These are phyloP conservation scores for Poicephalus gulielmi DNA, from an alignment of 2,113 vertebrate genomes.

Conservation along the genomic window DNA sequence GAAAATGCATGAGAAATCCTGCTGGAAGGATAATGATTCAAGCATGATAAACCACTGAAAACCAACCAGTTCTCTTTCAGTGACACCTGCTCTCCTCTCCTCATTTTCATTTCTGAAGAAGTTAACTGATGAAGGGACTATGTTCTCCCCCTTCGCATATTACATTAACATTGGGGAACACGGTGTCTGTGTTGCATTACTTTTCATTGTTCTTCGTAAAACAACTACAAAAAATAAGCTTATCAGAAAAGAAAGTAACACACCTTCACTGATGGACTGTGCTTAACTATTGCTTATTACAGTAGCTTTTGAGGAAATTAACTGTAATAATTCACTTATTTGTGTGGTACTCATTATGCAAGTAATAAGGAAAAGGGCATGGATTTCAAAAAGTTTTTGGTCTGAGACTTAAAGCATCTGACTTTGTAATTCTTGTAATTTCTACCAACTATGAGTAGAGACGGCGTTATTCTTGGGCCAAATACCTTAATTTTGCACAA, in stretches of 20 bases:
- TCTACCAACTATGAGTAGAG: background rate
- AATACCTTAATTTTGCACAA: background rate
- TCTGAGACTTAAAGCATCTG: background rate
- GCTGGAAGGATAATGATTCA: background rate
- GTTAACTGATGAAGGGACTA: background rate
- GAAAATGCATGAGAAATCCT: background rate
- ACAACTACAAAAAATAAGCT: background rate
- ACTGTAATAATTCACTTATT: background rate
- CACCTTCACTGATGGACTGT: background rate
- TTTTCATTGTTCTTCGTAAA: background rate
- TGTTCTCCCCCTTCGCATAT: background rate
- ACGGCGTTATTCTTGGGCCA: background rate
- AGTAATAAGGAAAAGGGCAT: background rate
- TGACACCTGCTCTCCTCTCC: background rate
- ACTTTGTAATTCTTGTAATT: background rate
- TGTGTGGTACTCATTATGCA: background rate
- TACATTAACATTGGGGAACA: background rate
- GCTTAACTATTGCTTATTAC: background rate
- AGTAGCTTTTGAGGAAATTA: background rate
- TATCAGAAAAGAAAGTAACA: background rate
- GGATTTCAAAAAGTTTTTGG: background rate
- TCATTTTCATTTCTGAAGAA: background rate
- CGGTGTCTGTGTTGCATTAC: background rate
- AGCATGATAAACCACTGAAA: background rate
- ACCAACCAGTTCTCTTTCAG: background rate